A percentile compares a stretch with the other conserved stretches of the same genome.
phyloP scores from a whole-genome alignment of 2,113 vertebrate species.

The Fulica atra region DNA sequence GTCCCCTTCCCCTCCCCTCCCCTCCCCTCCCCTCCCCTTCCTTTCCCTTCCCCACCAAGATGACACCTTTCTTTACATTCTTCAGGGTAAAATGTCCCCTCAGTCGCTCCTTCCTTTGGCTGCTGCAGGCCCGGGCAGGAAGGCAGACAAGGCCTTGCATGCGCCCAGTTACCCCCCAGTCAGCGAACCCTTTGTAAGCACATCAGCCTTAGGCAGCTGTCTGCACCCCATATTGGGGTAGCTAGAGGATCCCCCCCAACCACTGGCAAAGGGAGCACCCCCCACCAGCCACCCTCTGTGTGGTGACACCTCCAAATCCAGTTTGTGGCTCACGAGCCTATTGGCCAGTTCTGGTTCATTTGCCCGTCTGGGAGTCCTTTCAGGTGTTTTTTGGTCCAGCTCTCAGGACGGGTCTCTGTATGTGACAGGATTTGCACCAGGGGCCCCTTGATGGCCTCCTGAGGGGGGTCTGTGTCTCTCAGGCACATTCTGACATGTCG shows the following conservation, averaged over 20 bases:
- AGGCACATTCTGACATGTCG: background rate
- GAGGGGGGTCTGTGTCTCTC: too few species aligned
- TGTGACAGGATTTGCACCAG: background rate
- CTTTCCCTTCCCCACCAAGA: background rate
- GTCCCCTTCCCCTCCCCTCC: too few species aligned
- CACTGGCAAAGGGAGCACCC: background rate
- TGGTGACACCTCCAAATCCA: background rate
- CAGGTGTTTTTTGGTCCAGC: background rate
- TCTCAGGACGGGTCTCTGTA: background rate
- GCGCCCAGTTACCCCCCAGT: accelerated
- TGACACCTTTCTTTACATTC: background rate
- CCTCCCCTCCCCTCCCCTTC: background rate
- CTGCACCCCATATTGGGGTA: background rate
- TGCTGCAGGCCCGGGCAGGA: background rate
- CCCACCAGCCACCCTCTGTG: background rate
- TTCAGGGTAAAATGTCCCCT: background rate
- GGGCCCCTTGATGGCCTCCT: background rate
- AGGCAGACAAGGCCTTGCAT: background rate
- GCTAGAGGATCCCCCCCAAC: background rate
- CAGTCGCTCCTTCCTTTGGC: background rate
- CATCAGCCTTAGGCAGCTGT: background rate
- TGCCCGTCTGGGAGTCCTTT: background rate
- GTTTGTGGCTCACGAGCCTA: background rate
- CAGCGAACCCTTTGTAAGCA: background rate
- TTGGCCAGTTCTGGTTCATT: accelerated